Base-by-base conservation (phyloP, 2,797 vertebrate genomes). In the Rhynchonycteris naso region DNA sequence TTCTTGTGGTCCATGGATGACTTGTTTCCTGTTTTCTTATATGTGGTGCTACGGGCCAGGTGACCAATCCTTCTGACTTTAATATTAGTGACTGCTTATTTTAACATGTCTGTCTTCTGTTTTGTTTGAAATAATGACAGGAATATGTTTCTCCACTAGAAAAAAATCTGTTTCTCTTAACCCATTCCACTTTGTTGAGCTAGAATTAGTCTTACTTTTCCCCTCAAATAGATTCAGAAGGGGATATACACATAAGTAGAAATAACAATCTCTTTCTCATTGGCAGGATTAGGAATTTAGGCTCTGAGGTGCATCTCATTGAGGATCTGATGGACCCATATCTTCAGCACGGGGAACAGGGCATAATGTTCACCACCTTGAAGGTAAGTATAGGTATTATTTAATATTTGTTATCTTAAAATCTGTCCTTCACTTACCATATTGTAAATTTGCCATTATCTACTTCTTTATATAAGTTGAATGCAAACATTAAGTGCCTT, bases 1-100 rank as follows among this genome's bases (percentile, higher is more conserved):
- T 99, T 99, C 98, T 97, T 99, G 93, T 99, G 99, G 99, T 99
- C 99, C 78, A 99, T 99, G 99, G 99, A 99, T 88, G 99, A 99
- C 96, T 98, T 99, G 50, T 99, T 99, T 98, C 99, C 99, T 0
- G 99, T 99, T 92, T 99, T 99, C 98, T 99, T 99, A 88, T 99
- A 99, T 18, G 99, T 99, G 97, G 99, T 99, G 91, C 99, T 99
- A 93, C 99, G 99, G 88, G 99, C 99, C 97, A 99, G 99, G 99
- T 99, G 96, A 75, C 98, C 54, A 18, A 0, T 30, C 50, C 71
- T 88, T 69, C 59, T 76, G 43, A 83, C 16, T 30, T 89, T 30
- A 30, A 54, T 94, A 50, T 33, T 50, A 47, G 18, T 43, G 24
- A 81, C 43, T 66, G 22, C 2, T 76, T 69, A 54, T 84, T 88